These are phyloP conservation scores for Melanotaenia duboulayi DNA, from an alignment of 2,113 vertebrate species.

Conservation along the genomic window DNA sequence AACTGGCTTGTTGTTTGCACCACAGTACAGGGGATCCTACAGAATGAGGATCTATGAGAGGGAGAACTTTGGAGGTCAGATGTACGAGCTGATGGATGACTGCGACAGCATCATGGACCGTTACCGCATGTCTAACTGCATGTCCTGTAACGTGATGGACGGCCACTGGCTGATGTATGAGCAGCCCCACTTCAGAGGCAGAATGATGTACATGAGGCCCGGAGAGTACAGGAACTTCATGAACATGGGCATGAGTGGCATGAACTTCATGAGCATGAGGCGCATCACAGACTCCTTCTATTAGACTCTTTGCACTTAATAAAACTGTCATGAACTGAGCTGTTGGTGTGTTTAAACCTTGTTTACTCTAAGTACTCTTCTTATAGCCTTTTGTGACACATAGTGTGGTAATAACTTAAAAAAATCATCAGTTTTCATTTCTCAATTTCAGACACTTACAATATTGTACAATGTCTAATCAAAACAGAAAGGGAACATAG, in stretches of 20 bases:
- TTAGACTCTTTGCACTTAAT: conserved; percentile 64
- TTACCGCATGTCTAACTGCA: conserved; percentile 79
- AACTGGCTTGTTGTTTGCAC: not conserved
- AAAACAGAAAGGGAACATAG: no score
- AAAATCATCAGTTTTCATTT: no score
- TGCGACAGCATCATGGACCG: conserved; percentile 78
- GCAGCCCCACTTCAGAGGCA: conserved; percentile 77
- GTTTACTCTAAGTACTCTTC: not conserved
- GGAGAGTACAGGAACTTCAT: conserved; percentile 79
- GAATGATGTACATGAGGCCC: conserved; percentile 77
- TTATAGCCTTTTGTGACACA: no score
- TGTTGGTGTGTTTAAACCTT: not conserved
- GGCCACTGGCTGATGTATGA: conserved; percentile 85
- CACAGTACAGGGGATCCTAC: conserved; percentile 76
- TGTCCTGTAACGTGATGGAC: conserved; percentile 84
- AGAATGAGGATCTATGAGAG: conserved; percentile 83
- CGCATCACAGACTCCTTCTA: conserved; percentile 77
- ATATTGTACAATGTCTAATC: no score
- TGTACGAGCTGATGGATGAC: conserved; percentile 80
- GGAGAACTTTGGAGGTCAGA: conserved; percentile 82
- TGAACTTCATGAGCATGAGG: conserved; percentile 77
- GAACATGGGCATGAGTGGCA: conserved; percentile 59
- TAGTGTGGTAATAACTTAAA: no score
- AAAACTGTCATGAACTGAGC: conserved; percentile 63
- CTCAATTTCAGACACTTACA: no score